Percentiles rank a stretch among this genome's conserved stretches.
phyloP scores from a whole-genome alignment of 2,113 vertebrate species.

The Archocentrus centrarchus region DNA sequence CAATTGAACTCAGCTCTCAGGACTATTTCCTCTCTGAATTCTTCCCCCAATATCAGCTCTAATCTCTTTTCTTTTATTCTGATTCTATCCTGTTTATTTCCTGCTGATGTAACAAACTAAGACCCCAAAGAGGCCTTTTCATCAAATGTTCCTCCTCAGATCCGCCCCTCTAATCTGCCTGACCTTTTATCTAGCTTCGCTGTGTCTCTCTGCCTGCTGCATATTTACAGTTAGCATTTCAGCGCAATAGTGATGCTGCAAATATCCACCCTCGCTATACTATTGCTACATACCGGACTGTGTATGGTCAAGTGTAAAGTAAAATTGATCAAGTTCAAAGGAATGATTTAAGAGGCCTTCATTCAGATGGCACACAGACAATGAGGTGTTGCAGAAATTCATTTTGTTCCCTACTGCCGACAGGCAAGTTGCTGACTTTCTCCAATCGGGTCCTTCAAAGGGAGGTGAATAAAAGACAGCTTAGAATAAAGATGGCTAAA shows the following conservation, averaged over 20 bases:
- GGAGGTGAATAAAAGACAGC: constrained; percentile 27
- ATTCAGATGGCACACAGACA: constrained; percentile 19
- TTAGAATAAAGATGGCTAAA: constrained; percentile 1
- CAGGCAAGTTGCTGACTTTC: not conserved
- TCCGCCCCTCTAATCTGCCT: constrained; percentile 57
- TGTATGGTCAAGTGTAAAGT: not conserved
- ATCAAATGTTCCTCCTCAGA: constrained; percentile 57
- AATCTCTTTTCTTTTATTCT: constrained; percentile 52
- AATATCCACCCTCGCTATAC: constrained; percentile 11
- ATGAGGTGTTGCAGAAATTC: constrained; percentile 8
- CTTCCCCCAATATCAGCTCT: constrained; percentile 43
- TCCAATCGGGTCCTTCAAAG: constrained; percentile 10
- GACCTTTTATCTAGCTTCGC: constrained; percentile 34
- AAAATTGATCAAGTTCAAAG: constrained; percentile 18
- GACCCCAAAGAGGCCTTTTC: constrained; percentile 36
- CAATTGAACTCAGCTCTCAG: constrained; percentile 57
- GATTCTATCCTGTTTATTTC: constrained; percentile 59
- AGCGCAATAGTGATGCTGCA: constrained; percentile 17
- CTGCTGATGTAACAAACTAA: constrained; percentile 66
- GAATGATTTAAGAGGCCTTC: not conserved
- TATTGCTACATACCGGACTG: not conserved
- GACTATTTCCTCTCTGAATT: constrained; percentile 35
- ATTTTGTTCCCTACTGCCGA: constrained; percentile 1
- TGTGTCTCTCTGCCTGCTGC: constrained; percentile 21
- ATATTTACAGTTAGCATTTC: constrained; percentile 9